Percentiles rank a stretch among this genome's conserved stretches.
Evolutionary conservation across 2,797 vertebrate species (phyloP).

Genomic region (Crenichthys baileyi): DNA sequence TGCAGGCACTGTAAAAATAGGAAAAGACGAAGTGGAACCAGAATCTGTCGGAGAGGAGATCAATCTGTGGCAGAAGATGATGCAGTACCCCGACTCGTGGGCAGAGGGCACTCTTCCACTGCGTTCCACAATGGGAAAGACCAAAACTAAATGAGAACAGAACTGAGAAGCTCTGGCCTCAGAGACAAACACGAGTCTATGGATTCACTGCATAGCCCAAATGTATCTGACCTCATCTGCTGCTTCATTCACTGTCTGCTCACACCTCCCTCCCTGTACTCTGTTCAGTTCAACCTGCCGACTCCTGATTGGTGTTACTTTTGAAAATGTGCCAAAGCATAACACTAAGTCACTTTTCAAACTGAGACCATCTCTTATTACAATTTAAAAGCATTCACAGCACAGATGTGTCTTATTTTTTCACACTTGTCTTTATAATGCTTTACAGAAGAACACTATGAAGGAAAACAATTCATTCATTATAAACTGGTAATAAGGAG

Average conservation of each 20-base stretch:
- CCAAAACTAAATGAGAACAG: constrained; percentile 42
- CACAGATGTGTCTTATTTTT: constrained; percentile 11
- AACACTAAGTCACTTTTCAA: constrained; percentile 30
- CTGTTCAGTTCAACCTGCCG: neutral
- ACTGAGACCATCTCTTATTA: constrained; percentile 33
- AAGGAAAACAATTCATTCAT: neutral
- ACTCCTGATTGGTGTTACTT: constrained; percentile 20
- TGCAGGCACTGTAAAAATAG: constrained; percentile 67
- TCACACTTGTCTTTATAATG: constrained; percentile 10
- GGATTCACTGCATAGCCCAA: constrained; percentile 26
- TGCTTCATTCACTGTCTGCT: constrained; percentile 3
- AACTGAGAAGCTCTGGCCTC: constrained; percentile 5
- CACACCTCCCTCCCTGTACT: constrained; percentile 8
- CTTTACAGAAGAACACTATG: constrained; percentile 25
- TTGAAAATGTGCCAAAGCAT: constrained; percentile 45
- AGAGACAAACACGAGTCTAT: constrained; percentile 30
- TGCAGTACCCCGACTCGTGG: constrained; percentile 95
- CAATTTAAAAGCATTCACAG: constrained; percentile 30
- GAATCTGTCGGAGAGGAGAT: constrained; percentile 93
- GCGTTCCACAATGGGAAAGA: constrained; percentile 88
- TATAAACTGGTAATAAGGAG: constrained; percentile 10
- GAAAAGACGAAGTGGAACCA: constrained; percentile 82
- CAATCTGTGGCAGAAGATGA: constrained; percentile 95
- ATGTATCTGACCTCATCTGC: constrained; percentile 6
- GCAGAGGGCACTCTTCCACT: constrained; percentile 94